Base-by-base conservation (phyloP, 2,113 vertebrate genomes). In the Brevimyrus niger region DNA sequence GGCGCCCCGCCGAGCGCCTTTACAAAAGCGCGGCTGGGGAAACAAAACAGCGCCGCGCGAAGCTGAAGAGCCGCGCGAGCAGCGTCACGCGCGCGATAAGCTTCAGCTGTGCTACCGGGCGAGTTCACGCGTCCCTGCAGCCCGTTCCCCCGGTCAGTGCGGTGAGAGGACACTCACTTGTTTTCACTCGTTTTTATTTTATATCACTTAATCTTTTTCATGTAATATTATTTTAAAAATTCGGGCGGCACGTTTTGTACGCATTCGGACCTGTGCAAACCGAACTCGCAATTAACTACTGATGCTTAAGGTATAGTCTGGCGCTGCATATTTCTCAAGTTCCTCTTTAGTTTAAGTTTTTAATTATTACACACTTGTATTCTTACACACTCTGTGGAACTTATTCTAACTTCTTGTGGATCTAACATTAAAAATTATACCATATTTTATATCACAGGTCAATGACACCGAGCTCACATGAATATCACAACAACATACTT, bases 1-100 rank as follows among this genome's bases (percentile, higher is more conserved):
- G 80, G 86, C 46, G 46, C 87, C 87, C 90, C 80, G 82, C 90
- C 51, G 90, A 65, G 89, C 53, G 80, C 90, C 44, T 90, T 88
- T 88, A 90, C 80, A 88, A 88, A 86, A 88, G 90, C 85, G 6
- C 44, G 55, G 80, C 48, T 44, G 31, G 87, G 87, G 42, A 85
- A 65, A 90, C 87, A 88, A 90, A 90, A 88, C 89, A 23, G 31
- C 73, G 69, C 87, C n/a, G 89, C 55, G 48, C 73, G 42, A 35
- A 35, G 69, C 61, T 65, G 8, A 48, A 58, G 47, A 85, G 80
- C 80, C n/a, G 47, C 87, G 8, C 53, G 50, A 47, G 76, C 73
- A 61, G 58, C 55, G 46, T 48, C 55, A 50, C 38, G 58, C 53
- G 87, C 46, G 47, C 61, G 58, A 44, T 69, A 73, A 88, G 53